These are phyloP conservation scores for Scaeva pyrastri DNA, from an alignment of 2,888 invertebrate genomes.

Conservation along the genomic window DNA sequence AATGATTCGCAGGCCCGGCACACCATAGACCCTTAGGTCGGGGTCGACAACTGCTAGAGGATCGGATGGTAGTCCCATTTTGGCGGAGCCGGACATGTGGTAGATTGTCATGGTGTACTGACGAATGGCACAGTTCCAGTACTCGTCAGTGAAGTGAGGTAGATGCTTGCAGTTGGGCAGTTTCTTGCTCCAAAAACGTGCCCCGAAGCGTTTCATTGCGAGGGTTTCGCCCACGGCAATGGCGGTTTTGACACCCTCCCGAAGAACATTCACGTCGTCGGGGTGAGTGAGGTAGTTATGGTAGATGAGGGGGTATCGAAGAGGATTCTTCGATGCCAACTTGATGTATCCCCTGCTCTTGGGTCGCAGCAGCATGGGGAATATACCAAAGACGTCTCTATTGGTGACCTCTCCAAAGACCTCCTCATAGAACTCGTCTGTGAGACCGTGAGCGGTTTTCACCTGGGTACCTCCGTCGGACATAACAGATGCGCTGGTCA, in stretches of 20 bases:
- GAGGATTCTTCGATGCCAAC: slow-evolving; percentile 88
- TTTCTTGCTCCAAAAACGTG: slow-evolving; percentile 89
- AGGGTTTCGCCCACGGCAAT: slow-evolving; percentile 91
- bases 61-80: slow-evolving; percentile 92
- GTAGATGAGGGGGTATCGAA: slow-evolving; percentile 93
- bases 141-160: slow-evolving; percentile 91
- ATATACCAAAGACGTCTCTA: slow-evolving; percentile 91
- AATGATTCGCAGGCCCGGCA: slow-evolving; percentile 91
- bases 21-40: slow-evolving; percentile 90
- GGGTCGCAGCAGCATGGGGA: slow-evolving; percentile 95
- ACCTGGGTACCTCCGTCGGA: slow-evolving; percentile 94
- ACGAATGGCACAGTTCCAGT: slow-evolving; percentile 93
- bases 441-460: slow-evolving; percentile 91
- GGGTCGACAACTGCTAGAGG: slow-evolving; percentile 93
- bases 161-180: slow-evolving; percentile 93
- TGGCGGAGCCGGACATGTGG: slow-evolving; percentile 92
- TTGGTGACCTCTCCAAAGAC: slow-evolving; percentile 89
- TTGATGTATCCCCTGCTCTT: slow-evolving; percentile 93
- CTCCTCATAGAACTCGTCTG: slow-evolving; percentile 92
- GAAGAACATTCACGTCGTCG: slow-evolving; percentile 91
- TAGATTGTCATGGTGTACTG: slow-evolving; percentile 96
- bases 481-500: slow-evolving; percentile 92
- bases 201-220: slow-evolving; percentile 91
- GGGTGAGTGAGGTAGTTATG: slow-evolving; percentile 96
- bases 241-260: slow-evolving; percentile 94